Evolutionary conservation across 2,888 invertebrate species (phyloP).

Genomic region (Ormyrus nitidulus): DNA sequence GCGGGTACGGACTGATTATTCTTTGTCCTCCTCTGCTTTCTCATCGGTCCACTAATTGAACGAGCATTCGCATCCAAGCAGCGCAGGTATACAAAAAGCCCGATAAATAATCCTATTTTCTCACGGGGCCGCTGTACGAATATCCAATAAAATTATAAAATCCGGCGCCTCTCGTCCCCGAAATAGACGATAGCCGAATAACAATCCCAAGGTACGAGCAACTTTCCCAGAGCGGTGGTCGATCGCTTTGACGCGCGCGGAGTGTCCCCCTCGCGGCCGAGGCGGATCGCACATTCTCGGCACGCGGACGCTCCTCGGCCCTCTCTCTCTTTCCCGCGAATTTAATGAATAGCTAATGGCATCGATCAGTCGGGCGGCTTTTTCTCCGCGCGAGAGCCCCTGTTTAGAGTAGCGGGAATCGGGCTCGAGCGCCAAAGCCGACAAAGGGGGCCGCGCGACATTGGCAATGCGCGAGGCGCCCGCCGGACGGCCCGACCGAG

Average conservation of each 20-base stretch:
- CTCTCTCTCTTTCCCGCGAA: slow-evolving; percentile 11
- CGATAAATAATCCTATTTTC: too few relatives aligned
- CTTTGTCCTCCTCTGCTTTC: too few relatives aligned
- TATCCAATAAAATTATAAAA: too few relatives aligned
- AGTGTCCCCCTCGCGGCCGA: too few relatives aligned
- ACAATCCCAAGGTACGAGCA: neutral
- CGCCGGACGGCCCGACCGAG: neutral
- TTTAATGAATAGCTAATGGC: slow-evolving; percentile 52
- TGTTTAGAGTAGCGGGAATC: too few relatives aligned
- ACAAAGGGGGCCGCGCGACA: slow-evolving; percentile 11
- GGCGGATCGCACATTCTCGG: slow-evolving; percentile 28
- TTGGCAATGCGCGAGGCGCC: neutral
- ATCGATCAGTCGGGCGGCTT: slow-evolving; percentile 30
- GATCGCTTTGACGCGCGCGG: neutral
- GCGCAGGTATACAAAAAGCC: too few relatives aligned
- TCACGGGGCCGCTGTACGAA: too few relatives aligned
- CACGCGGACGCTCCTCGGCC: slow-evolving; percentile 28
- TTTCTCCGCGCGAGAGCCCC: neutral
- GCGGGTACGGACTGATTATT: neutral
- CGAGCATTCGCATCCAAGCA: too few relatives aligned
- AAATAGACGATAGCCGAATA: too few relatives aligned
- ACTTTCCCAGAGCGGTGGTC: slow-evolving; percentile 12
- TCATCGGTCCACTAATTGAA: too few relatives aligned
- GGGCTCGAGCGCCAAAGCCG: neutral
- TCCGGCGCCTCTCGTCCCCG: too few relatives aligned